Evolutionary conservation across 2,113 vertebrate species (phyloP), one percentile per base, ranked within the genome.

Genomic region (Sinocyclocheilus rhinocerous): DNA sequence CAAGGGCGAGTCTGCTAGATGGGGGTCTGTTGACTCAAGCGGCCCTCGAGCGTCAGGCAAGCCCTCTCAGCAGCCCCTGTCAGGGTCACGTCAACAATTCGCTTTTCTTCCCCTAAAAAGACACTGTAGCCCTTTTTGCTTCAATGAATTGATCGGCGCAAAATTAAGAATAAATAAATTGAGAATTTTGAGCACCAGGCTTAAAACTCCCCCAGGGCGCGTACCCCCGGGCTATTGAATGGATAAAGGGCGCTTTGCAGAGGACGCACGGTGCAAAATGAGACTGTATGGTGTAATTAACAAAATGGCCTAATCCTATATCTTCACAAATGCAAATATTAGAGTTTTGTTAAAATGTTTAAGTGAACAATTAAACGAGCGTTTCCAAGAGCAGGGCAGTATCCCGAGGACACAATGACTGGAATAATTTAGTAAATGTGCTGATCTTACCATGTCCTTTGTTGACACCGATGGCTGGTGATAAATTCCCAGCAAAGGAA

Each of bases 161-260:
- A 99, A 99, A 99, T 99, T 99, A 99, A 97, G 98, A 99, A 99
- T 98, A 99, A 99, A 99, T 99, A 99, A 98, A 99, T 98, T 95
- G 97, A 97, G 96, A 96, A 97, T 98, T 99, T 99, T 96, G 96
- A 97, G 97, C 96, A 97, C 94, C 94, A 92, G 93, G 95, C 95
- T 96, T 96, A 96, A 97, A 97, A 97, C 96, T 97, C 97, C 96
- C 97, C 96, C 97, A 96, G 97, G 96, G 97, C 97, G 96, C 97
- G 97, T 90, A 98, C 95, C 95, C 97, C 94, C 93, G 95, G 96
- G 96, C 97, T 97, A 97, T 97, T 99, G 96, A 97, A 96, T 95
- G 95, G 93, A 95, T 94, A 96, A 97, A 98, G 96, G 96, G 96
- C 96, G 96, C 97, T 96, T 97, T 96, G 95, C 96, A 96, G 95